Percentiles rank a stretch among this genome's conserved stretches.
These are phyloP conservation scores for Pollicipes pollicipes DNA, from an alignment of 1,140 invertebrate species.

Conservation along the genomic window DNA sequence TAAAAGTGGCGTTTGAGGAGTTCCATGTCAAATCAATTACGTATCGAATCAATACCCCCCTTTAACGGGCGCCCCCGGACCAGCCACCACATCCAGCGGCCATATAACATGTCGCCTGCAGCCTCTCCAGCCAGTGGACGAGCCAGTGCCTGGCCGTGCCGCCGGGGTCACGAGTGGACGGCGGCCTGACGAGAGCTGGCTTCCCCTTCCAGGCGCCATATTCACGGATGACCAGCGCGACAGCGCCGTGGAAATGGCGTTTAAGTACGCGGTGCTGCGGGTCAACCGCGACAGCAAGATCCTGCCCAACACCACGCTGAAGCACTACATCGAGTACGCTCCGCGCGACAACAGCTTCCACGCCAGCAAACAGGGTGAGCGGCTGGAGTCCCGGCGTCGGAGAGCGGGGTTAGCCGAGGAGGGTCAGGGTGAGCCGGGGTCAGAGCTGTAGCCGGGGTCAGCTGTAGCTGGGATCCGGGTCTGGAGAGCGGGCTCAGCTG, in stretches of 20 bases:
- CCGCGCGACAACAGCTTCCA: slow-evolving; percentile 69
- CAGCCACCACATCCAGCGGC: too few species aligned
- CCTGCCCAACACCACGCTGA: slow-evolving; percentile 63
- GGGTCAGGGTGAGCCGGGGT: too few species aligned
- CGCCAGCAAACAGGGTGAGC: slow-evolving; percentile 75
- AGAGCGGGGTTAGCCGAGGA: too few species aligned
- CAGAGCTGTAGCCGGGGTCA: too few species aligned
- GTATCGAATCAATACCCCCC: too few species aligned
- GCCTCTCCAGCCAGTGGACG: background rate
- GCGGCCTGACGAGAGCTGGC: background rate
- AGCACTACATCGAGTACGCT: slow-evolving; percentile 80
- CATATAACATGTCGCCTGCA: background rate
- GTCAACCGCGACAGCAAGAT: slow-evolving; percentile 70
- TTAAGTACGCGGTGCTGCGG: slow-evolving; percentile 80
- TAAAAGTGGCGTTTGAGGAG: too few species aligned
- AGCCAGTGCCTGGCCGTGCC: too few species aligned
- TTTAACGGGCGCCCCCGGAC: too few species aligned
- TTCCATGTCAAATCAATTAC: too few species aligned
- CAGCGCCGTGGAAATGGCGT: slow-evolving; percentile 63
- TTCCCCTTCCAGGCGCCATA: slow-evolving; percentile 55
- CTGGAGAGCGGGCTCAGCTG: too few species aligned
- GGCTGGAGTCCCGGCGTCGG: too few species aligned
- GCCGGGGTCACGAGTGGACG: background rate
- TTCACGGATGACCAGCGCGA: slow-evolving; percentile 74
- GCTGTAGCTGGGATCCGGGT: too few species aligned